Evolutionary conservation across 53 echinoderm and acorn worm genomes (phyloP), one percentile per base, ranked within the genome.

Genomic region (Hippasteria phrygiana): DNA sequence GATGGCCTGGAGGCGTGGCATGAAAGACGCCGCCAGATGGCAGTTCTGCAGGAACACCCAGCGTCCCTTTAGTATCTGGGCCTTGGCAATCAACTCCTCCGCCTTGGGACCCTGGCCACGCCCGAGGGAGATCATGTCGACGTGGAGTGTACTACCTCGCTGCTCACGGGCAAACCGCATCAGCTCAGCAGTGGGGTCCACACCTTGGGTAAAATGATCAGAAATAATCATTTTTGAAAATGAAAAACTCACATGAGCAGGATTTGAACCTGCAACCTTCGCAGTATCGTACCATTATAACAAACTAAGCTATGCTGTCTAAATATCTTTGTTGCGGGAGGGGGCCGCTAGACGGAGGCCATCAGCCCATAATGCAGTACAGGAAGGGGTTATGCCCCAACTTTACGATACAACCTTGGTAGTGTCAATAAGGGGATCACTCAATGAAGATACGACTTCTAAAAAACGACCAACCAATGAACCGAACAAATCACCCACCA

Each of bases 21-120:
- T 99, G 80, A 99, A 99, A 31, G 96, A 96, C 2, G 99, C 99
- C 4, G 99, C 99, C 63, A 99, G 90, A 71, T 99, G 99, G 72
- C 99, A 99, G 77, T 99, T 99, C 90, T 99, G 99, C 24, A 99
- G 88, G 77, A 96, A 99, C 43, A 96, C 94, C 99, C 99, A 96
- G 10, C 96, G 70, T 1, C 99, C 99, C 46, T 99, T 99, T 32
- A 99, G 90, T 55, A 99, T 99, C 93, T 99, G 99, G n/a, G 99
- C 99, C 88, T 99, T 99, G 66, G 99, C 94, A 64, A 99, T 99
- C 79, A 99, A 88, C 64, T 99, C 99, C 91, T 99, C 99, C 9
- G 99, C 99, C 67, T 99, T 98, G 13, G 99, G 99, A 1, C 99
- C 99, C 73, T 99, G 99, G 18, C 99, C 99, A 26, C 99, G 87